Percentiles rank a stretch among this genome's conserved stretches.
Evolutionary conservation across 1,140 invertebrate species (phyloP).

Genomic region (Drosophila sucinea): DNA sequence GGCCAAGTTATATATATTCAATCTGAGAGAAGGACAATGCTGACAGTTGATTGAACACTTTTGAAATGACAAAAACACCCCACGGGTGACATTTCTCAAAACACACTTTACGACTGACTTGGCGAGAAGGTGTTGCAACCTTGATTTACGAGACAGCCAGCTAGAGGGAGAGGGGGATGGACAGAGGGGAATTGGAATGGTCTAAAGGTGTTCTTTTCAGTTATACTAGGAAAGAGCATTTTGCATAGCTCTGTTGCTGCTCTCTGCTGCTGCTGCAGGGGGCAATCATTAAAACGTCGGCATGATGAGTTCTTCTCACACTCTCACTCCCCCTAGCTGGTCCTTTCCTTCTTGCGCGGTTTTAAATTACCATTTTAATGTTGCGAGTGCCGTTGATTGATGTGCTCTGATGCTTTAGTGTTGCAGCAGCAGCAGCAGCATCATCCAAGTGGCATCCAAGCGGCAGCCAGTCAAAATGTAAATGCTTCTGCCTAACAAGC

Average conservation of each 20-base stretch:
- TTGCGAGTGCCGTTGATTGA: conserved; percentile 73
- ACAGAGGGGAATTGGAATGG: conserved; percentile 8
- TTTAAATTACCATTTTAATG: conserved; percentile 81
- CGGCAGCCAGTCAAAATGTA: conserved; percentile 67
- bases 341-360: conserved; percentile 40
- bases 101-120: conserved; percentile 70
- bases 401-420: conserved; percentile 48
- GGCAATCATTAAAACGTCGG: conserved; percentile 79
- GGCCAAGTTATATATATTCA: conserved; percentile 39
- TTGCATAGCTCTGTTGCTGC: conserved; percentile 45
- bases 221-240: conserved; percentile 33
- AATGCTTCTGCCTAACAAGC: conserved; percentile 75
- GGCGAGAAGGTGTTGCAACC: conserved; percentile 64
- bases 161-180: background rate
- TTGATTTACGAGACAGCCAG: conserved; percentile 66
- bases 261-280: conserved; percentile 26
- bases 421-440: conserved; percentile 30
- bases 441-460: conserved; percentile 1
- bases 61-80: conserved; percentile 78
- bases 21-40: conserved; percentile 40
- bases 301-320: conserved; percentile 70
- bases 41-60: conserved; percentile 80
- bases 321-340: conserved; percentile 5
- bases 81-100: conserved; percentile 79
- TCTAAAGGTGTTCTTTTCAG: conserved; percentile 33